Percentiles rank a stretch among this genome's conserved stretches.
Conservation (phyloP, 1,140 invertebrate species). For the Drosophila pruinosa region DNA sequence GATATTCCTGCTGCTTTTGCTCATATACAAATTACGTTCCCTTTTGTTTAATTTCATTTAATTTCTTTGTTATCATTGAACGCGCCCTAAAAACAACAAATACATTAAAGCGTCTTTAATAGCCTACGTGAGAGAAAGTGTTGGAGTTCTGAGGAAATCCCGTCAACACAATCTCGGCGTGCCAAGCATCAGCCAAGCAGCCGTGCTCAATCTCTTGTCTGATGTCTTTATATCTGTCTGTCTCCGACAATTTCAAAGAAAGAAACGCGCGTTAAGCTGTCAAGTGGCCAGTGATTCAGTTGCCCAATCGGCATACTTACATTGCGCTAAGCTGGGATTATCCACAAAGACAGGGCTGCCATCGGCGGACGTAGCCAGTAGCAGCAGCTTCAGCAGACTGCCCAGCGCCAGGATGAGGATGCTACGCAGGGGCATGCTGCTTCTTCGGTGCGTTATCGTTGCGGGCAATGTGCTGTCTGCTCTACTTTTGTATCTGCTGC, state of each 20-base stretch:
- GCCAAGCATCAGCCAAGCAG: slow-evolving; percentile 2
- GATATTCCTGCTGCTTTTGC: not conserved
- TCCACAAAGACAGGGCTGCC: slow-evolving; percentile 79
- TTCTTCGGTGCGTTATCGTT: slow-evolving; percentile 25
- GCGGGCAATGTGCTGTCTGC: slow-evolving; percentile 23
- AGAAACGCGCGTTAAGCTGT: slow-evolving; percentile 17
- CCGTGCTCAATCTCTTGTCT: slow-evolving; percentile 17
- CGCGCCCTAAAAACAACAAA: slow-evolving; percentile 49
- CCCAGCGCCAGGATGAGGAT: slow-evolving; percentile 50
- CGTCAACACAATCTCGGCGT: slow-evolving; percentile 33
- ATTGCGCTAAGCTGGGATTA: slow-evolving; percentile 82
- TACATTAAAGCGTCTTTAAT: slow-evolving; percentile 38
- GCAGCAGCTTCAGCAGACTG: slow-evolving; percentile 43
- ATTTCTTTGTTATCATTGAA: slow-evolving; percentile 33
- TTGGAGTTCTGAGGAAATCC: slow-evolving; percentile 62
- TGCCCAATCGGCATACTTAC: slow-evolving; percentile 61
- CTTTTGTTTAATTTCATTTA: slow-evolving; percentile 35
- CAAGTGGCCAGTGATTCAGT: slow-evolving; percentile 27
- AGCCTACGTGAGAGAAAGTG: slow-evolving; percentile 78
- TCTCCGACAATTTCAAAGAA: slow-evolving; percentile 43
- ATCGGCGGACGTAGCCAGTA: slow-evolving; percentile 19
- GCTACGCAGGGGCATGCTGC: slow-evolving; percentile 23
- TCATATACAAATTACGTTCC: slow-evolving; percentile 23
- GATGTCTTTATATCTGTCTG: not conserved
- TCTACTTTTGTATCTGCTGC: slow-evolving; percentile 35